Evolutionary conservation across 2,888 invertebrate genomes (phyloP), one percentile per base, ranked within the genome.

Genomic region (Harpalus rubripes): DNA sequence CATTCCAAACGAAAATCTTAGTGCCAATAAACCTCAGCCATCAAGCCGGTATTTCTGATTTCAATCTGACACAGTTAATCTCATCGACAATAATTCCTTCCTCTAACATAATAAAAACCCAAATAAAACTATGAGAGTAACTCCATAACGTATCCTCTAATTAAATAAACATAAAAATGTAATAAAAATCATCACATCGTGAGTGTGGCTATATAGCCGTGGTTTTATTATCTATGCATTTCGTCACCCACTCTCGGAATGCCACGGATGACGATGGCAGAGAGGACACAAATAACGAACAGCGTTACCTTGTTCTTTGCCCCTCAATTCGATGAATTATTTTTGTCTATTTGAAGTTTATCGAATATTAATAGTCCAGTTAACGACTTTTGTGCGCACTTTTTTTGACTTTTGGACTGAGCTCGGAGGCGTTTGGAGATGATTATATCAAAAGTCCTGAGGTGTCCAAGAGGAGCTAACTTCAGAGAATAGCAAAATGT

Each of bases 201-300:
- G 65, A 74, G 72, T 74, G 72, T 12, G 18, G 58, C 41, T 58
- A 12, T 78, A 78, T 56, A 78, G 56, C 56, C 26, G 10, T 22
- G 22, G 26, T 78, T 78, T 78, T 78, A 78, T 78, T 22, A 78
- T 78, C 78, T 15, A 22, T 22, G 83, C 74, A 83, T 83, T 83
- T 74, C 83, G 74, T 83, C 83, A 83, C 83, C 83, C 83, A 76
- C 83, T 83, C 76, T 68, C 32, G 58, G 82, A 68, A 82, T 82
- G 63, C 65, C 80, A 81, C 63, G 80, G 79, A 39, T 44, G 80
- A 32, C 61, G 44, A 26, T n/a, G 63, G 22, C 22, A 22, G 3
- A 22, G 22, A 32, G 15, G 65, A 68, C 68, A 32, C 32, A 68
- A 68, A 68, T 68, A 68, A 68, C 32, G 39, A 26, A 15, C 68